Conservation (phyloP, 2,113 vertebrate species). For the Stictonetta naevosa region DNA sequence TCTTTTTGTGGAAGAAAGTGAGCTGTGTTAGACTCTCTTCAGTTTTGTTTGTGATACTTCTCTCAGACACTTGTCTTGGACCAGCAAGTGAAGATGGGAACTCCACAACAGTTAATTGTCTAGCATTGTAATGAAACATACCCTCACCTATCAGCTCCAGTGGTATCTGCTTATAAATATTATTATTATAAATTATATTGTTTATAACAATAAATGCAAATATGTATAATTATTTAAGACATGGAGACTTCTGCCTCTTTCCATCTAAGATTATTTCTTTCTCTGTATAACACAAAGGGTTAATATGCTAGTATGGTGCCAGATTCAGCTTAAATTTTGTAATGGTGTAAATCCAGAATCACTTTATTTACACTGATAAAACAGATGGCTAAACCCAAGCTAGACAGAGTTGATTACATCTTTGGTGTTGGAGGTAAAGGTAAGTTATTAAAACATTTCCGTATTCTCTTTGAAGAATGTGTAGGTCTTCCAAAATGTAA, state of each 20-base stretch:
- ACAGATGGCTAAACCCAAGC: conserved; percentile 33
- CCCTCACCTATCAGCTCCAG: background rate
- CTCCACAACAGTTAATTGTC: background rate
- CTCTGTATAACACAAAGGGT: background rate
- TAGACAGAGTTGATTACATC: conserved; percentile 30
- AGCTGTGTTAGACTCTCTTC: background rate
- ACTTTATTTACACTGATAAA: conserved; percentile 37
- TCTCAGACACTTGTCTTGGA: background rate
- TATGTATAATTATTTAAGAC: background rate
- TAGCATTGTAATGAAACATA: background rate
- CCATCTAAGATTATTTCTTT: background rate
- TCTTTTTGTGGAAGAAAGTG: background rate
- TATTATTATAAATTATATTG: background rate
- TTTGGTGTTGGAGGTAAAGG: background rate
- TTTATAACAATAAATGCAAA: background rate
- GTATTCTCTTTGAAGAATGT: conserved; percentile 8
- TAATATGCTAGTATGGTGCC: background rate
- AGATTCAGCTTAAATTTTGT: conserved; percentile 15
- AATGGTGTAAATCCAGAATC: conserved; percentile 4
- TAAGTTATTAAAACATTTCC: conserved; percentile 26
- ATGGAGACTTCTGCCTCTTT: background rate
- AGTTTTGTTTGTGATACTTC: background rate
- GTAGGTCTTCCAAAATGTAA: background rate
- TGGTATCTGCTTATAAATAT: background rate
- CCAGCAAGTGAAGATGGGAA: background rate